phyloP scores from a whole-genome alignment of 2,797 vertebrate genomes.

The Pangasius macronema region DNA sequence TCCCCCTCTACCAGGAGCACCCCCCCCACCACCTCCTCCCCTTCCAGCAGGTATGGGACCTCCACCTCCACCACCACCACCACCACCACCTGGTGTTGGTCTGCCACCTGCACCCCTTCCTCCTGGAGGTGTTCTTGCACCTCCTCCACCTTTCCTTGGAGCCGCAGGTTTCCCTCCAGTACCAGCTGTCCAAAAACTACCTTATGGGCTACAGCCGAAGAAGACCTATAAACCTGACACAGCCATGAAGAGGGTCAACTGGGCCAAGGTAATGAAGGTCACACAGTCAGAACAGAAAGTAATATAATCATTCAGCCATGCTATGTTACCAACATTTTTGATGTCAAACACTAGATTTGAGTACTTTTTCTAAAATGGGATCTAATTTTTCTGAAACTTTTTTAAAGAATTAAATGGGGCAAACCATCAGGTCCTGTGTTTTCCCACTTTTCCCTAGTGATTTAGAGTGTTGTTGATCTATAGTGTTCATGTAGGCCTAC shows the following conservation, averaged over 20 bases:
- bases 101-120: slow-evolving; percentile 80
- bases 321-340: too few species aligned
- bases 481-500: too few species aligned
- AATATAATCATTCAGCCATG: too few species aligned
- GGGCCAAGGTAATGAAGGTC: slow-evolving; percentile 86
- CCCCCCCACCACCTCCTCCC: slow-evolving; percentile 62
- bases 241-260: slow-evolving; percentile 94
- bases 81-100: slow-evolving; percentile 71
- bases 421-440: too few species aligned
- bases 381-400: too few species aligned
- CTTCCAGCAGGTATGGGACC: slow-evolving; percentile 66
- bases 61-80: slow-evolving; percentile 47
- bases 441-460: too few species aligned
- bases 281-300: background rate
- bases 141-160: slow-evolving; percentile 72
- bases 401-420: too few species aligned
- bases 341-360: too few species aligned
- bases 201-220: slow-evolving; percentile 91
- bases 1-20: slow-evolving; percentile 56
- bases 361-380: too few species aligned
- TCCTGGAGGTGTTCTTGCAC: slow-evolving; percentile 73
- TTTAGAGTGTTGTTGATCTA: too few species aligned
- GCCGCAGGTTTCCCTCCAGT: slow-evolving; percentile 67
- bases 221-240: slow-evolving; percentile 87
- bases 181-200: slow-evolving; percentile 75